Evolutionary conservation across 2,113 vertebrate genomes (phyloP), one percentile per base, ranked within the genome.

Genomic region (Cynocephalus volans): DNA sequence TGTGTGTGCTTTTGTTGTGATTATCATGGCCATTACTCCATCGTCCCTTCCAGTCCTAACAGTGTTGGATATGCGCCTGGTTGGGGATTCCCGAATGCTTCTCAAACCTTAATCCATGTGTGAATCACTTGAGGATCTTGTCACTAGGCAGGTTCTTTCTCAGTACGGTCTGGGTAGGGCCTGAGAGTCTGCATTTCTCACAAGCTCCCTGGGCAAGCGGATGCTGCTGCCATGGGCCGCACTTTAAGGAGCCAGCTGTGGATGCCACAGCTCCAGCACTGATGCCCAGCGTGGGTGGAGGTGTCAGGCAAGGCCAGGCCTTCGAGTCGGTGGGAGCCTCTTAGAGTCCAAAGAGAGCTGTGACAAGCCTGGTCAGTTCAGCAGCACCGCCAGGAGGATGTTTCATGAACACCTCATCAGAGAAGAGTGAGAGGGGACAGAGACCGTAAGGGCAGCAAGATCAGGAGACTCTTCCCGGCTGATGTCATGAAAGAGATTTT

Each of bases 241-340:
- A 0, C 36, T 82, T 28, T 18, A 87, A 36, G 41, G 7, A 28
- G n/a, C 8, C 14, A 4, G 33, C 45, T 62, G 12, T 3, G 0
- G 45, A 13, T 12, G 10, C 5, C 1, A 11, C 1, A 1, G 15
- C 21, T 11, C 0, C 2, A 36, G 41, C 13, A 3, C 26, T 8
- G 3, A 6, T n/a, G 75, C 19, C 52, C 10, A 9, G 45, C 0
- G 0, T 6, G 50, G n/a, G 76, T 24, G 33, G 19, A 5, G 19
- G 33, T 88, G 58, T 48, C 41, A 52, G 36, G 26, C 52, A 23
- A 48, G 86, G 8, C 50, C 45, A 21, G 48, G 33, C 52, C 62
- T 93, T 69, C 0, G 11, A 62, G 10, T 7, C 3, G 0, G 21
- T 5, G 13, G 41, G 21, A 36, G 54, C 45, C 73, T 64, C 8